Base-by-base conservation (phyloP, 2,888 invertebrate species). In the Agriopis aurantiaria region DNA sequence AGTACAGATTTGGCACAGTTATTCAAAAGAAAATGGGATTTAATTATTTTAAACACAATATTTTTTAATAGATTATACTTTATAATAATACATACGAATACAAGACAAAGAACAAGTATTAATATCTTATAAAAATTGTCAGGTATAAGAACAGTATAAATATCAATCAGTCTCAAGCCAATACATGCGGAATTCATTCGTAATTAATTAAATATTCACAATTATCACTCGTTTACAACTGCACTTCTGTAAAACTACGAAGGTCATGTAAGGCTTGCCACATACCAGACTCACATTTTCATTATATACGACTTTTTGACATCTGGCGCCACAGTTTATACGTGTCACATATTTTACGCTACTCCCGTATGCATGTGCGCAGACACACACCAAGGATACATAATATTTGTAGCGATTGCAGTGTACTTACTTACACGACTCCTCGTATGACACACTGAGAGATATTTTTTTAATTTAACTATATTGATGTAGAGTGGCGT, bases 91-190 rank as follows among this genome's bases (percentile, higher is more conserved):
- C 75, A 68, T 76, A 68, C 43, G 65, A 61, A 63, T 74, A 68
- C 69, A 78, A 75, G 78, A 82, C 78, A 82, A 84, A 85, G 69
- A 82, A 85, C 55, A 58, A 53, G 58, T 67, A 63, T 17, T 70
- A 66, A 67, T 84, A 83, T 83, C 78, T 81, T 84, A 84, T 80
- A 84, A 85, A 71, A 88, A 82, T 82, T 69, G 80, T 84, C 75
- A 84, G 82, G 81, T 85, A 85, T 80, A 87, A 86, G 86, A 85
- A 87, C 82, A 87, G 85, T 87, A 85, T 82, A 80, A 74, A 85
- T 84, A 85, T 89, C 88, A 89, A 89, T 92, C 92, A 93, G 93
- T 92, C 92, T 92, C 90, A 88, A 91, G 88, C 88, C 83, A 88
- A 89, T 86, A 88, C 85, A 89, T 81, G 77, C 87, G 78, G 85